A percentile compares a stretch with the other conserved stretches of the same genome.
phyloP scores from a whole-genome alignment of 2,797 vertebrate genomes.

The Leptoclinus maculatus region DNA sequence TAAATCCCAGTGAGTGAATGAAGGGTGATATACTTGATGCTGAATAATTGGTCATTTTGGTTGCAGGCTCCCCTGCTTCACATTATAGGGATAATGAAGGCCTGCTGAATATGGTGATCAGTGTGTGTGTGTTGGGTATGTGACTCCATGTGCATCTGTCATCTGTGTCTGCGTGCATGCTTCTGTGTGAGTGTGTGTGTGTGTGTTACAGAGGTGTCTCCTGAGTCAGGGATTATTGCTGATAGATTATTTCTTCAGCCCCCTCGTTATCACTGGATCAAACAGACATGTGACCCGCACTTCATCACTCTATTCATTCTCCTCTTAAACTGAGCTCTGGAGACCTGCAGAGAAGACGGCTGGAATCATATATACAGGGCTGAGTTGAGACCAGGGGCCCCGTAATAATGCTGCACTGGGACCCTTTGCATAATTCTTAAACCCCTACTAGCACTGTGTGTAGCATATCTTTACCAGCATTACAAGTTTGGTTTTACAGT shows the following conservation, averaged over 20 bases:
- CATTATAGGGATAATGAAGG: conserved; percentile 85
- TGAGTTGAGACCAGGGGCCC: conserved; percentile 61
- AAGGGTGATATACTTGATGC: conserved; percentile 77
- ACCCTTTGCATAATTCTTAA: conserved; percentile 76
- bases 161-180: conserved; percentile 58
- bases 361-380: conserved; percentile 71
- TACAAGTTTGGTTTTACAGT: conserved; percentile 54
- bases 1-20: conserved; percentile 76
- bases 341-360: conserved; percentile 70
- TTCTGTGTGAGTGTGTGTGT: conserved; percentile 36
- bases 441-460: conserved; percentile 41
- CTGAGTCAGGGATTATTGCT: conserved; percentile 85
- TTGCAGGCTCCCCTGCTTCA: conserved; percentile 80
- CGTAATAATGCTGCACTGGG: conserved; percentile 75
- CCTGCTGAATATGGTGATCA: conserved; percentile 85
- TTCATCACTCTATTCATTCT: conserved; percentile 84
- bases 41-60: conserved; percentile 85
- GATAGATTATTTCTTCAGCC: conserved; percentile 86
- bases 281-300: conserved; percentile 83
- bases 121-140: conserved; percentile 58
- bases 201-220: conserved; percentile 77
- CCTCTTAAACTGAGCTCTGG: conserved; percentile 82
- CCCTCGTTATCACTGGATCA: conserved; percentile 85
- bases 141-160: conserved; percentile 73
- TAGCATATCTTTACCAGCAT: conserved; percentile 48